phyloP scores from a whole-genome alignment of 2,888 invertebrate species.

The Himalopsyche anomala region DNA sequence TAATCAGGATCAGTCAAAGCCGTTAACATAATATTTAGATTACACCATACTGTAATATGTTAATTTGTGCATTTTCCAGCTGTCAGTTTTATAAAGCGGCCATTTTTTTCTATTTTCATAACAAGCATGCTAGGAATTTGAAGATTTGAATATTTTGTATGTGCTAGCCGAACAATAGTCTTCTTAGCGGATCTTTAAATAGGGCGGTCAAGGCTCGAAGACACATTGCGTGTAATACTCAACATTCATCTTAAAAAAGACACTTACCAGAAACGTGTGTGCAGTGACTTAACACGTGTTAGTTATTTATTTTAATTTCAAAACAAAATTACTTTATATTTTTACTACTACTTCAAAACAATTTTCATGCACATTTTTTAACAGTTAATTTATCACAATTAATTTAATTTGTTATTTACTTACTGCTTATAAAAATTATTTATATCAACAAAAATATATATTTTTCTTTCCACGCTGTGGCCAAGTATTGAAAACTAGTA shows the following conservation, averaged over 20 bases:
- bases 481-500: no score
- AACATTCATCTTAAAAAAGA: background rate
- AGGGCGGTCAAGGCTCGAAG: constrained; percentile 11
- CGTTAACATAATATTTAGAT: no score
- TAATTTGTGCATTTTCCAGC: constrained; percentile 1
- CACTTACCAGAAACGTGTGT: background rate
- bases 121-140: constrained; percentile 9
- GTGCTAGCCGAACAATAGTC: background rate
- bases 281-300: background rate
- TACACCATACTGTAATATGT: background rate
- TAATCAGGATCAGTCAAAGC: no score
- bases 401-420: no score
- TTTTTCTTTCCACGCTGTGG: no score
- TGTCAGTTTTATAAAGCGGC: background rate
- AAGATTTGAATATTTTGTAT: background rate
- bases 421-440: no score
- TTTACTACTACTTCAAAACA: no score
- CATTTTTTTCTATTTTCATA: constrained; percentile 8
- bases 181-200: constrained; percentile 4
- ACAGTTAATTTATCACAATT: no score
- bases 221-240: constrained; percentile 24
- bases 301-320: no score
- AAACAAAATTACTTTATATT: no score
- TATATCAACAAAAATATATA: no score
- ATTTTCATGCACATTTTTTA: no score